These are phyloP conservation scores for Australoheros facetus DNA, from an alignment of 2,797 vertebrate species.

Conservation along the genomic window DNA sequence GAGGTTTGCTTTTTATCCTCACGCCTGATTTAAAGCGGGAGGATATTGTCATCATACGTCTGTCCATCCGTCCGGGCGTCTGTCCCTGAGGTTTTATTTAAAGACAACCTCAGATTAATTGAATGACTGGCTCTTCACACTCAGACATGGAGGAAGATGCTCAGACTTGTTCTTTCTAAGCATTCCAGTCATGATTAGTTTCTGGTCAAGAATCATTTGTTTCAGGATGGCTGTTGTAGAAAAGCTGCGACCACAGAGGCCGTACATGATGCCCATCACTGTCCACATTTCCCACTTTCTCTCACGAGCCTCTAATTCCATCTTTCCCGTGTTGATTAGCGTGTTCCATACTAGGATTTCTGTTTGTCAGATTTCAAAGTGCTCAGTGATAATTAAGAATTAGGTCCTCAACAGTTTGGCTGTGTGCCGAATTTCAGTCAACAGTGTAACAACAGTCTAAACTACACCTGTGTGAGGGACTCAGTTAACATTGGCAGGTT, in stretches of 20 bases:
- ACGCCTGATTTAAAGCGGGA: too few species aligned
- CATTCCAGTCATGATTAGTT: not conserved
- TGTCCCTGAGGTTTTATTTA: too few species aligned
- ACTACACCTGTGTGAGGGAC: not conserved
- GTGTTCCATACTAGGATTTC: too few species aligned
- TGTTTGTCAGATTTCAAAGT: too few species aligned
- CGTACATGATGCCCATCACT: not conserved
- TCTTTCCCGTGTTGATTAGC: too few species aligned
- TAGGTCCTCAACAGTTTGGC: not conserved
- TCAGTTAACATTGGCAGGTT: not conserved
- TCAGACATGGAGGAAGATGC: not conserved
- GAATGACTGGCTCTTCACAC: not conserved
- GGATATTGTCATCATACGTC: too few species aligned
- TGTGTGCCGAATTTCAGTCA: not conserved
- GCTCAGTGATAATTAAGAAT: not conserved
- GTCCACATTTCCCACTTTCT: too few species aligned
- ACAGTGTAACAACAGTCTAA: not conserved
- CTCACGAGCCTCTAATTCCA: too few species aligned
- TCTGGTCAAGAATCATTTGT: not conserved
- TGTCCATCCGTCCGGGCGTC: too few species aligned
- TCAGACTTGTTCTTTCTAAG: not conserved
- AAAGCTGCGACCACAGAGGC: not conserved
- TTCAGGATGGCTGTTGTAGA: too few species aligned
- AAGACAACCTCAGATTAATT: not conserved
- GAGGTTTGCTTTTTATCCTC: not conserved